phyloP scores from a whole-genome alignment of 2,113 vertebrate genomes.

The Phoxinus phoxinus region DNA sequence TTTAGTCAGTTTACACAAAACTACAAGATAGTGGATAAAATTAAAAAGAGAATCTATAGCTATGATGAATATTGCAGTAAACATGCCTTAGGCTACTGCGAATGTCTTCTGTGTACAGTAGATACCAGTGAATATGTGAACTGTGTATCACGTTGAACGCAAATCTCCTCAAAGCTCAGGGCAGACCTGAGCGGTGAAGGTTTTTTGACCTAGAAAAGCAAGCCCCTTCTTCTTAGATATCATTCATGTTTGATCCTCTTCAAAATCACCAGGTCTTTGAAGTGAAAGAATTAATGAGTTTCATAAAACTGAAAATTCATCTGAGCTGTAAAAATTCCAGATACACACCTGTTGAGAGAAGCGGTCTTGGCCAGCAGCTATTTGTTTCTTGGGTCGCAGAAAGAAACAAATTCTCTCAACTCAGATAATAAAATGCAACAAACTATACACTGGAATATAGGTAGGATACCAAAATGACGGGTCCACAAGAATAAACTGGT shows the following conservation, averaged over 20 bases:
- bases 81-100: conserved; percentile 24
- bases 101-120: not conserved
- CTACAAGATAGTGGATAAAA: not conserved
- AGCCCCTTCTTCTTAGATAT: not conserved
- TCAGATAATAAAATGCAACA: not conserved
- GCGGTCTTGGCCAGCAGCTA: not conserved
- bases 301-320: conserved; percentile 12
- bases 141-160: not conserved
- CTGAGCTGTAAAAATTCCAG: not conserved
- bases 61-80: conserved; percentile 33
- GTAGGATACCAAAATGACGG: no score
- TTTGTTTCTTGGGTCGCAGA: not conserved
- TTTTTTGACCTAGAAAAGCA: conserved; percentile 34
- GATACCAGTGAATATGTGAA: not conserved
- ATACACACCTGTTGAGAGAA: not conserved
- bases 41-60: conserved; percentile 15
- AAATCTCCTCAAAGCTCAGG: not conserved
- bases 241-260: conserved; percentile 25
- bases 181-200: not conserved
- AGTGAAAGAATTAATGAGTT: conserved; percentile 35
- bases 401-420: not conserved
- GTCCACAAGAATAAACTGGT: no score
- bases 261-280: conserved; percentile 28
- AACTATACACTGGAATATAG: not conserved
- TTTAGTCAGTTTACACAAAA: conserved; percentile 20